These are phyloP conservation scores for Triplophysa siluroides DNA, from an alignment of 2,113 vertebrate genomes.

Conservation along the genomic window DNA sequence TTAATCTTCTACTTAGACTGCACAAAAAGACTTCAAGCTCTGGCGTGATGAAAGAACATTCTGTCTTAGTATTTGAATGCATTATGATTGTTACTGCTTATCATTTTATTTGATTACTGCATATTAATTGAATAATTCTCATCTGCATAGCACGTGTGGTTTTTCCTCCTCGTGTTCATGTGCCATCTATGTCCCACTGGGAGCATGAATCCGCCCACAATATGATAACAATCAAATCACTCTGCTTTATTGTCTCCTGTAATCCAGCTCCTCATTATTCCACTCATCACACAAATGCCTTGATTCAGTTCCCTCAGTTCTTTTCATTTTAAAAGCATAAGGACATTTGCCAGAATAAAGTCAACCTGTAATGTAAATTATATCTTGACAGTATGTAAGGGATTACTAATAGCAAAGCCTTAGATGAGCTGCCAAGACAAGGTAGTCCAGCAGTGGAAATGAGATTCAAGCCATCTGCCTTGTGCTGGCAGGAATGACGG, in stretches of 20 bases:
- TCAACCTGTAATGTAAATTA: constrained; percentile 54
- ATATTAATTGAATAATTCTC: constrained; percentile 21
- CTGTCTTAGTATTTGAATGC: constrained; percentile 2
- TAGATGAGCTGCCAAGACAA: constrained; percentile 59
- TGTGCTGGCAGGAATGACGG: constrained; percentile 56
- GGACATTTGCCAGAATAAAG: constrained; percentile 47
- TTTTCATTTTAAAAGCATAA: constrained; percentile 29
- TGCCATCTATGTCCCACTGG: constrained; percentile 2
- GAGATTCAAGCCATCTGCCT: constrained; percentile 62
- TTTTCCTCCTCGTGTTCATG: constrained; percentile 3
- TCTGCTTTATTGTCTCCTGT: constrained; percentile 37
- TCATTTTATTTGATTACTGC: constrained; percentile 5
- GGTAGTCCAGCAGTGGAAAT: constrained; percentile 57
- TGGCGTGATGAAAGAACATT: not conserved
- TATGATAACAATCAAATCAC: constrained; percentile 47
- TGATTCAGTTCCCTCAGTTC: constrained; percentile 9
- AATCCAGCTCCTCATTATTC: constrained; percentile 41
- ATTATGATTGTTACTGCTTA: constrained; percentile 11
- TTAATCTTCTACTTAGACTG: not conserved
- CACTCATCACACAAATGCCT: constrained; percentile 1
- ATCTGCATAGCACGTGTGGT: not conserved
- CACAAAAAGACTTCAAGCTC: not conserved
- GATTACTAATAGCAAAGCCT: constrained; percentile 56
- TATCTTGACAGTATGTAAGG: constrained; percentile 51
- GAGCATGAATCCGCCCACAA: constrained; percentile 32